phyloP scores from a whole-genome alignment of 2,113 vertebrate genomes.

The Amazona guildingii region DNA sequence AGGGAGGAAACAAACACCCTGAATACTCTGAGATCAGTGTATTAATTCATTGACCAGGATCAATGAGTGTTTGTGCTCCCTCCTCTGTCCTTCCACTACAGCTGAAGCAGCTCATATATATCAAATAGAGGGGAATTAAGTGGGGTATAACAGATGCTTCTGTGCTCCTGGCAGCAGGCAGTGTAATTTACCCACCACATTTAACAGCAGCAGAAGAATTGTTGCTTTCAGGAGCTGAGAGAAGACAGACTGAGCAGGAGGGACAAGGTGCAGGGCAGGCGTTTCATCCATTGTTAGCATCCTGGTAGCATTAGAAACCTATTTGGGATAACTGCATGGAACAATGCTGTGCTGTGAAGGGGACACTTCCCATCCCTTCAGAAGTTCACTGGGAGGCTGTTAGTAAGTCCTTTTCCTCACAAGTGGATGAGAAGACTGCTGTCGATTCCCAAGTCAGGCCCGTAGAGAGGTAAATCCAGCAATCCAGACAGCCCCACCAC shows the following conservation, averaged over 20 bases:
- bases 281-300: not conserved
- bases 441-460: not conserved
- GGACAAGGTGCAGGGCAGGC: not conserved
- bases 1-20: not conserved
- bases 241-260: not conserved
- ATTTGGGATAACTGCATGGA: not conserved
- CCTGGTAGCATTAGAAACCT: not conserved
- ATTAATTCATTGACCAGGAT: not conserved
- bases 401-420: not conserved
- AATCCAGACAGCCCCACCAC: not conserved
- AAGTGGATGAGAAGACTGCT: not conserved
- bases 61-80: slow-evolving; percentile 60
- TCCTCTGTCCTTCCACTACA: slow-evolving; percentile 78
- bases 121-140: slow-evolving; percentile 75
- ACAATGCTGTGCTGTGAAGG: not conserved
- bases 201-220: not conserved
- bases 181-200: slow-evolving; percentile 37
- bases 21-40: not conserved
- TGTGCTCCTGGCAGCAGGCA: slow-evolving; percentile 65
- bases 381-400: not conserved
- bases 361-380: not conserved
- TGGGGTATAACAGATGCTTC: slow-evolving; percentile 77
- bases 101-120: slow-evolving; percentile 68
- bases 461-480: not conserved
- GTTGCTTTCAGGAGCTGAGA: not conserved